These are phyloP conservation scores for Naja naja DNA, from an alignment of 2,113 vertebrate species.

Conservation along the genomic window DNA sequence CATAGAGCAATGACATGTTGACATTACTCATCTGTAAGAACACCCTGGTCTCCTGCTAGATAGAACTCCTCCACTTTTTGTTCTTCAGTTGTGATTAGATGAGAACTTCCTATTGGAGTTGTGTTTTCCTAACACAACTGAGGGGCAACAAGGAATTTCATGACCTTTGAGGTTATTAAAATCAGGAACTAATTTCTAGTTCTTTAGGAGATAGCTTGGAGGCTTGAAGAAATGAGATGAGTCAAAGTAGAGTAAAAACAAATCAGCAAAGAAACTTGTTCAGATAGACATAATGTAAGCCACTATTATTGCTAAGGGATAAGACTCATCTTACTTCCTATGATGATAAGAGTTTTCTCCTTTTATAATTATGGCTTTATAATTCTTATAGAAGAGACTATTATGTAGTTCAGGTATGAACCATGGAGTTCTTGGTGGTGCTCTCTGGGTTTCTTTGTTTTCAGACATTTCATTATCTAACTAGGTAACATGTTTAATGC, in stretches of 20 bases:
- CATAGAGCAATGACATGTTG: constrained; percentile 36
- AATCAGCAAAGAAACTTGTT: neutral
- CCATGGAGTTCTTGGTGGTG: neutral
- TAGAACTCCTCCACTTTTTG: neutral
- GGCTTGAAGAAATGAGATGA: neutral
- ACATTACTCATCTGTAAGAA: constrained; percentile 6
- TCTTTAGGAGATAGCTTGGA: neutral
- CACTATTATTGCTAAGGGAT: neutral
- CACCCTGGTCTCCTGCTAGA: neutral
- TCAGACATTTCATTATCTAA: neutral
- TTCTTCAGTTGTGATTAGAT: neutral
- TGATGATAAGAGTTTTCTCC: neutral
- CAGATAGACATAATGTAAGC: neutral
- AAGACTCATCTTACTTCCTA: neutral
- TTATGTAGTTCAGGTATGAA: neutral
- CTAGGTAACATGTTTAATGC: too few species aligned
- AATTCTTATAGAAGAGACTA: neutral
- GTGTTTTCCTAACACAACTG: neutral
- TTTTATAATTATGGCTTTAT: neutral
- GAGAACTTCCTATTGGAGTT: neutral
- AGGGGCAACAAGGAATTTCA: neutral
- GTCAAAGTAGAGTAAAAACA: too few species aligned
- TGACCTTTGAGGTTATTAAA: neutral
- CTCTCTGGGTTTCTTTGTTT: too few species aligned
- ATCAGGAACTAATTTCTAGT: neutral